Evolutionary conservation across 2,888 invertebrate species (phyloP).

Genomic region (Cryptus viduatorius): DNA sequence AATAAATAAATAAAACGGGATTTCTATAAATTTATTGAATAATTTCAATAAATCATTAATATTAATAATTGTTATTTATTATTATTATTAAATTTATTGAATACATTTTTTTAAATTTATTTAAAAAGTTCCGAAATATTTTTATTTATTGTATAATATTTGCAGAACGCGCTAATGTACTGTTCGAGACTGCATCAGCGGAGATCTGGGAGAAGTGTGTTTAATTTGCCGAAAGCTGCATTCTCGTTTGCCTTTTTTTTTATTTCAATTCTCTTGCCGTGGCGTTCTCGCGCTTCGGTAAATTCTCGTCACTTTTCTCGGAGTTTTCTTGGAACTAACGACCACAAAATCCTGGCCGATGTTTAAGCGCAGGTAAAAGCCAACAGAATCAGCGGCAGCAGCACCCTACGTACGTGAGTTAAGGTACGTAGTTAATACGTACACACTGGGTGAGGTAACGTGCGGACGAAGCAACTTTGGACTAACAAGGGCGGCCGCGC

Average conservation of each 20-base stretch:
- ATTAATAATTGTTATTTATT: too few species aligned
- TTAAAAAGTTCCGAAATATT: too few species aligned
- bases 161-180: neutral
- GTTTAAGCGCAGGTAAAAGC: conserved; percentile 79
- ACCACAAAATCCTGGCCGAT: conserved; percentile 71
- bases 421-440: conserved; percentile 30
- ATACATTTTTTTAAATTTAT: too few species aligned
- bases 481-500: conserved; percentile 80
- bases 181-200: neutral
- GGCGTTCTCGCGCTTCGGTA: conserved; percentile 17
- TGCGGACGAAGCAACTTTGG: conserved; percentile 81
- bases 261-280: conserved; percentile 37
- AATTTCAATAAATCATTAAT: too few species aligned
- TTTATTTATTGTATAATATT: neutral
- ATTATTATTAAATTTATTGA: too few species aligned
- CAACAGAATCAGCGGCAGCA: conserved; percentile 59
- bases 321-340: conserved; percentile 76
- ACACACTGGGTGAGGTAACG: conserved; percentile 56
- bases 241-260: conserved; percentile 7
- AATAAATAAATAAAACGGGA: too few species aligned
- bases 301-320: conserved; percentile 57
- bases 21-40: neutral
- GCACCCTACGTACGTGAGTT: conserved; percentile 11
- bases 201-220: neutral
- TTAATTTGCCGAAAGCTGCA: neutral